Percentiles rank a stretch among this genome's conserved stretches.
These are phyloP conservation scores for Arothron firmamentum DNA, from an alignment of 2,113 vertebrate species.

Conservation along the genomic window DNA sequence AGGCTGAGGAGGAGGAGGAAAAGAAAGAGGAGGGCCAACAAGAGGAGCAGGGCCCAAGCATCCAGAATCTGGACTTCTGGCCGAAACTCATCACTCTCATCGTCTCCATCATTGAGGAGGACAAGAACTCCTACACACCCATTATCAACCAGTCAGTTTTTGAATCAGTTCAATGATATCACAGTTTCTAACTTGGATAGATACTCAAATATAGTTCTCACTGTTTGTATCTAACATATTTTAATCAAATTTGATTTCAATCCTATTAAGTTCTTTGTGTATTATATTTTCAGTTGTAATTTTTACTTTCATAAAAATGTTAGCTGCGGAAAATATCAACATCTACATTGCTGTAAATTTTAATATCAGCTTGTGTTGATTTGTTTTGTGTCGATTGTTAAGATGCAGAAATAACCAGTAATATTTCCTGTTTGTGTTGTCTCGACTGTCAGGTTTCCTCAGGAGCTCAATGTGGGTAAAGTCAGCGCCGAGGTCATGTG, in stretches of 20 bases:
- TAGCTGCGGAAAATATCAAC: no score
- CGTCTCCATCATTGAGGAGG: slow-evolving; percentile 97
- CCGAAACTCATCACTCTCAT: slow-evolving; percentile 97
- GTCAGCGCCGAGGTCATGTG: slow-evolving; percentile 97
- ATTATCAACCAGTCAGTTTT: slow-evolving; percentile 90
- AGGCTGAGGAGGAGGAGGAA: slow-evolving; percentile 76
- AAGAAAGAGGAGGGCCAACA: slow-evolving; percentile 59
- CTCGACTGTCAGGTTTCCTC: slow-evolving; percentile 78
- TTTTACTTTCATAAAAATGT: no score
- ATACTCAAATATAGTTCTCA: background rate
- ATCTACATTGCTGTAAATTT: no score
- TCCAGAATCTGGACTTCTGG: slow-evolving; percentile 96
- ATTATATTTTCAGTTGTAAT: no score
- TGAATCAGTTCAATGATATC: background rate
- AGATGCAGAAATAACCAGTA: background rate
- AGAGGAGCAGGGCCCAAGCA: slow-evolving; percentile 91
- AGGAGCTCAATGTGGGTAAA: slow-evolving; percentile 91
- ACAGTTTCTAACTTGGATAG: background rate
- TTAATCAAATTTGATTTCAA: background rate
- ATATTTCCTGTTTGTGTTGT: background rate
- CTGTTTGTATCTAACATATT: background rate
- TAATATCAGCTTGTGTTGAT: no score
- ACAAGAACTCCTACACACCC: slow-evolving; percentile 90
- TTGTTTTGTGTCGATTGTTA: no score
- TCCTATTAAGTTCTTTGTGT: background rate